These are phyloP conservation scores for Daktulosphaira vitifoliae DNA, from an alignment of 1,140 invertebrate genomes.

Conservation along the genomic window DNA sequence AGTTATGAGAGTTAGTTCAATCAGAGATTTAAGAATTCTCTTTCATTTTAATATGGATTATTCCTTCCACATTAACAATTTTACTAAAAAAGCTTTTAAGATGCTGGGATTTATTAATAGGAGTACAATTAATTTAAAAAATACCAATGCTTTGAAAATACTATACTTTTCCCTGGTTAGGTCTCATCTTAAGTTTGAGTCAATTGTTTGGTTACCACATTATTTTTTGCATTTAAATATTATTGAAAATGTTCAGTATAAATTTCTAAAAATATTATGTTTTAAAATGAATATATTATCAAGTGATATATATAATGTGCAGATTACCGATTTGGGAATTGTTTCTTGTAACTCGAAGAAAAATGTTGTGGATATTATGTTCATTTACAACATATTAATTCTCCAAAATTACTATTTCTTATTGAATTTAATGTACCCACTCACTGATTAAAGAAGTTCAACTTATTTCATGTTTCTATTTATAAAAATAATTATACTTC, in stretches of 20 bases:
- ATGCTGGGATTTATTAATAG: slow-evolving; percentile 5
- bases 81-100: slow-evolving; percentile 3
- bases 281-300: too few species aligned
- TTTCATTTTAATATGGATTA: background rate
- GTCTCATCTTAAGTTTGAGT: background rate
- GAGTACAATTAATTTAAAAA: background rate
- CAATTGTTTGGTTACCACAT: background rate
- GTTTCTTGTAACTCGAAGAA: too few species aligned
- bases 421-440: too few species aligned
- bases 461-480: too few species aligned
- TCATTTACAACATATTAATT: too few species aligned
- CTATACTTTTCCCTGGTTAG: background rate
- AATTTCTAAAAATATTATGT: too few species aligned
- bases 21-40: background rate
- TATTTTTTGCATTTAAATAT: background rate
- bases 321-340: too few species aligned
- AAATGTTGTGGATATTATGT: too few species aligned
- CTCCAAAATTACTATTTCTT: too few species aligned
- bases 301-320: too few species aligned
- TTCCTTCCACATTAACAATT: background rate
- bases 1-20: background rate
- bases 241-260: background rate
- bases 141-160: background rate
- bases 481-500: too few species aligned
- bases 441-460: too few species aligned